Conservation (phyloP, 2,797 vertebrate species). For the Tamandua tetradactyla region DNA sequence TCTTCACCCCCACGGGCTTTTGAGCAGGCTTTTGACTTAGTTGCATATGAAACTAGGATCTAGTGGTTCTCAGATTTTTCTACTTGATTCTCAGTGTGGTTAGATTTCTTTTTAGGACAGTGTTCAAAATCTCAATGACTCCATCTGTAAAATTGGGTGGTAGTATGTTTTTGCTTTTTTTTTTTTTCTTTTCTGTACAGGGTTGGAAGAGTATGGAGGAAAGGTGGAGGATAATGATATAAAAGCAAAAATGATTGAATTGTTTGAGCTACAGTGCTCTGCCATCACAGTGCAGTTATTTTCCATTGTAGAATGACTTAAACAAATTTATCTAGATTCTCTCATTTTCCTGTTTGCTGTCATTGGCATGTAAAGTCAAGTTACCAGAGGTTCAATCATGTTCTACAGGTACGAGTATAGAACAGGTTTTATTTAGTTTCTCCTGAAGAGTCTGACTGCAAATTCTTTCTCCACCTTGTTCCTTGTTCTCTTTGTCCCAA, state of each 20-base stretch:
- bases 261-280: neutral
- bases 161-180: too few relatives aligned
- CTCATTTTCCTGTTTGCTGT: neutral
- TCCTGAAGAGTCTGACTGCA: neutral
- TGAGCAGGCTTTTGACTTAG: neutral
- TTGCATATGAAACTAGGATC: neutral
- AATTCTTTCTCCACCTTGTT: neutral
- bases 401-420: neutral
- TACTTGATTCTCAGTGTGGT: neutral
- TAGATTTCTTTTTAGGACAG: neutral
- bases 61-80: neutral
- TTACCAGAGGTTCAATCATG: neutral
- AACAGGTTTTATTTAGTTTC: neutral
- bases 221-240: neutral
- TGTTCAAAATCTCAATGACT: neutral
- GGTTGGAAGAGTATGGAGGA: neutral
- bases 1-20: fast-evolving
- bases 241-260: neutral
- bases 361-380: neutral
- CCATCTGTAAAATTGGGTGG: neutral
- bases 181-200: neutral
- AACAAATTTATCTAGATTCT: neutral
- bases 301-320: neutral
- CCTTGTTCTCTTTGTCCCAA: neutral
- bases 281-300: neutral